Evolutionary conservation across 2,797 vertebrate genomes (phyloP).

Genomic region (Liasis olivaceus): DNA sequence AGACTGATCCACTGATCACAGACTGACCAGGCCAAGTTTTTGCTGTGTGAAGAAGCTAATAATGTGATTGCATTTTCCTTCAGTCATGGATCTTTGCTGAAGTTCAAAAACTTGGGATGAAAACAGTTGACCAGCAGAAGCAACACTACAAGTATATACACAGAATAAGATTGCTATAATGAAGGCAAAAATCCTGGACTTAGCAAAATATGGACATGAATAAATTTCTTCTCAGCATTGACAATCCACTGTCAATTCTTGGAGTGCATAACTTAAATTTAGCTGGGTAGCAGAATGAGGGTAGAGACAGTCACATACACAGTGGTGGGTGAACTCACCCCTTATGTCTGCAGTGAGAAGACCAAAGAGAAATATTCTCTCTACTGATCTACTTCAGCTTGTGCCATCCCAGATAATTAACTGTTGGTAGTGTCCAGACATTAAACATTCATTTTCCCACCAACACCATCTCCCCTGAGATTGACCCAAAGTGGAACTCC

Average conservation of each 20-base stretch:
- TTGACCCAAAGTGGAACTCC: background rate
- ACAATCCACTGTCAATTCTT: too few relatives aligned
- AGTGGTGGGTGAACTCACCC: background rate
- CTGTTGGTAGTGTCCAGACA: background rate
- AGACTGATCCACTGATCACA: background rate
- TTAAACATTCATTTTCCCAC: background rate
- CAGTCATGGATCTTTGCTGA: background rate
- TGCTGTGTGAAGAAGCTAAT: background rate
- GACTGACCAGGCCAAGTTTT: too few relatives aligned
- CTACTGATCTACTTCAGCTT: background rate
- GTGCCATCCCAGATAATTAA: background rate
- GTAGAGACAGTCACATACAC: background rate
- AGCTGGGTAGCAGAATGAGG: background rate
- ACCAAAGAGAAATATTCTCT: background rate
- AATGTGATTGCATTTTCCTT: background rate
- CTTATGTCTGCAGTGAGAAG: background rate
- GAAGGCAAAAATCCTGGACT: background rate
- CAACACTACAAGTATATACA: background rate
- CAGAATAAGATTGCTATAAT: background rate
- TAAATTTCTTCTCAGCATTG: background rate
- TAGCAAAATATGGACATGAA: background rate
- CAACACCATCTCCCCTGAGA: background rate
- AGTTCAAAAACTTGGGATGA: background rate
- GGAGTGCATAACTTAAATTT: too few relatives aligned
- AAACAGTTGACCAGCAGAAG: background rate